Evolutionary conservation across 2,797 vertebrate genomes (phyloP), one percentile per base, ranked within the genome.

Genomic region (Enoplosus armatus): DNA sequence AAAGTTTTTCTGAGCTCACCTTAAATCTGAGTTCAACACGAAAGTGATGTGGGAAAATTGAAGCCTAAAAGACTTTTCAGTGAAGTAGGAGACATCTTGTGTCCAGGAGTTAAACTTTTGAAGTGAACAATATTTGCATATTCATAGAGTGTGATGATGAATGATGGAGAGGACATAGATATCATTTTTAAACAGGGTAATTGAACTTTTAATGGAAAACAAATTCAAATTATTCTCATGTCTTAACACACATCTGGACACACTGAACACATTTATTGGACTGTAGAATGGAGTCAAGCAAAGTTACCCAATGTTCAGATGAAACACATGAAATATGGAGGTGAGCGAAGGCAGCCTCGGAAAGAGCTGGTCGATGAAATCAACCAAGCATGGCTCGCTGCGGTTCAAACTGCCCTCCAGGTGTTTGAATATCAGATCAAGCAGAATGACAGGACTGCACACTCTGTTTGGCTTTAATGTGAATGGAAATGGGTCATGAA

Each of bases 361-460:
- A 55, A 47, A 59, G 37, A 83, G 63, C 51, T 26, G 43, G 61
- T 71, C 0, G 24, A 63, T 86, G 54, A 84, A 85, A 64, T 63
- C 79, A 82, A 37, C 72, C 8, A 18, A 77, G 86, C 79, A 35
- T 27, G 75, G 10, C 66, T 71, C 6, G 12, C 75, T 80, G 73
- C 48, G 47, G 41, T 67, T 79, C 51, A 22, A 53, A 7, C 35
- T 66, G 73, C 72, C 89, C 86, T 77, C 43, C 80, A 84, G 87
- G 85, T 83, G 83, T 80, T 79, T 87, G 74, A 89, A 83, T 82
- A 83, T 83, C 76, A 79, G 77, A 86, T 87, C 51, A 72, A 66
- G 87, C 82, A 59, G 90, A 84, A 87, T 72, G 75, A 79, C 51
- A 9, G 27, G 56, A 75, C 65, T 12, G 67, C 70, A 50, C 69